Base-by-base conservation (phyloP, 92 coral and sea anemone species). In the Actinernus sp. region DNA sequence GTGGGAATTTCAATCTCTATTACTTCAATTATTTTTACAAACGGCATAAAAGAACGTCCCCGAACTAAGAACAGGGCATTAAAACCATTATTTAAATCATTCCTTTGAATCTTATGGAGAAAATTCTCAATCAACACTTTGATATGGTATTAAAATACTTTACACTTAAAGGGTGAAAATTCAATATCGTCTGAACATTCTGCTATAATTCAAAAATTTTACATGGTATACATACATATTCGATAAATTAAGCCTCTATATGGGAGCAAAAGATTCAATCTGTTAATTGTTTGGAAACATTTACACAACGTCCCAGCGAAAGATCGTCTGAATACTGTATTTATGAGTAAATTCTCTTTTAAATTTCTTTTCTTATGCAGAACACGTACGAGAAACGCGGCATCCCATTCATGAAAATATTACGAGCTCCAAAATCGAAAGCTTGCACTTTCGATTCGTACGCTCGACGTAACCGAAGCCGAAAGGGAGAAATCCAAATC, bases 141-240 rank as follows among this genome's bases (percentile, higher is more conserved):
- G 79, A 84, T 65, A 65, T 65, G 52, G 19, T 84, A 84, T 87
- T 90, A 90, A 90, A 90, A 90, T 90, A 90, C 89, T 86, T 90
- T 90, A 90, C 97, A 90, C 97, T 86, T 90, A 75, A 77, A 73
- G 97, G 81, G 74, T 86, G 97, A 83, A 90, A 86, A 90, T 90
- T 90, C 88, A 86, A 86, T 90, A 86, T 81, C 84, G 84, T 71
- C 51, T 53, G 58, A 70, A 54, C 41, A 73, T 86, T 86, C 76
- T 74, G 92, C 92, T 90, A 90, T 88, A 90, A 90, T 90, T 90
- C 92, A 54, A 90, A 85, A 84, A 71, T 82, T 90, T 90, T 90
- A 90, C 97, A 90, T 80, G 76, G 97, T 78, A n/a, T n/a, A n/a
- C n/a, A n/a, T 86, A 86, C 84, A 85, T 81, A 86, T 86, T 89